A percentile compares a stretch with the other conserved stretches of the same genome.
Evolutionary conservation across 2,888 invertebrate genomes (phyloP).

Genomic region (Metellina segmentata): DNA sequence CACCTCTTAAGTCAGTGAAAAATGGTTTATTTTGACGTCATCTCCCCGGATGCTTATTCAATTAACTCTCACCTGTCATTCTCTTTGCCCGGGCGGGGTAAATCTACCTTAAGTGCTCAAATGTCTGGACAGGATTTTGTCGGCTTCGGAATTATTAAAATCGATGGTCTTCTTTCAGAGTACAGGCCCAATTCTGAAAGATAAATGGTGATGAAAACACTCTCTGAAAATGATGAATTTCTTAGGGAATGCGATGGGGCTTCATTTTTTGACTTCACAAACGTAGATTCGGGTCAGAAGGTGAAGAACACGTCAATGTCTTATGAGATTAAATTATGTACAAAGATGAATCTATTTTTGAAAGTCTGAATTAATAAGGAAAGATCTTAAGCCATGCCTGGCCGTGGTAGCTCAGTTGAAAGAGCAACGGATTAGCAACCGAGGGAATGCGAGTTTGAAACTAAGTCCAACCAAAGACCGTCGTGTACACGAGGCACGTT

Average conservation of each 20-base stretch:
- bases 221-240: not conserved
- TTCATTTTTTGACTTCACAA: not conserved
- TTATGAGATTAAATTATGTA: too few species aligned
- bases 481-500: too few species aligned
- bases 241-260: not conserved
- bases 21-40: slow-evolving; percentile 52
- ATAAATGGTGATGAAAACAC: not conserved
- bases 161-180: not conserved
- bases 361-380: too few species aligned
- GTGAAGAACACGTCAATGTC: too few species aligned
- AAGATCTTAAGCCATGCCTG: too few species aligned
- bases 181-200: not conserved
- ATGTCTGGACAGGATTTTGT: slow-evolving; percentile 6
- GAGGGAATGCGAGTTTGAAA: too few species aligned
- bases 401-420: too few species aligned
- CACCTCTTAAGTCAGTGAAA: slow-evolving; percentile 9
- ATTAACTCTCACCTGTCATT: slow-evolving; percentile 28
- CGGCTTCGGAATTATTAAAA: not conserved
- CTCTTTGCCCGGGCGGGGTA: slow-evolving; percentile 4
- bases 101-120: slow-evolving; percentile 15
- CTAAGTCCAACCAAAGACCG: too few species aligned
- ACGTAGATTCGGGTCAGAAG: not conserved
- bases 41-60: slow-evolving; percentile 6
- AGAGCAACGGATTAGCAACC: too few species aligned
- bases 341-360: too few species aligned